Evolutionary conservation across 1,140 invertebrate species (phyloP).

Genomic region (Schmidtea mediterranea): DNA sequence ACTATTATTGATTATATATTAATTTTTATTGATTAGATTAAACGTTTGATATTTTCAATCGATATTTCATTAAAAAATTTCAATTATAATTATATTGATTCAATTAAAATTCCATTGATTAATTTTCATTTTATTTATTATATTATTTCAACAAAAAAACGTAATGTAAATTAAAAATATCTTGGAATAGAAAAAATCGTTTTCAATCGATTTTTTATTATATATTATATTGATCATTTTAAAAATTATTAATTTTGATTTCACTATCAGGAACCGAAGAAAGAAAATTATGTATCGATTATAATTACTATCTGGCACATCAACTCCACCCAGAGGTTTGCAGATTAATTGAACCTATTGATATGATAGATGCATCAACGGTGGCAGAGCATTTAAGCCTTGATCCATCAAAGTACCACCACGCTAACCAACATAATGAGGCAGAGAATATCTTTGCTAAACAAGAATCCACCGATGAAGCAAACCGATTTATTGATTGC

Average conservation of each 20-base stretch:
- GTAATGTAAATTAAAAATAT: no score
- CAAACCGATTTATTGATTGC: no score
- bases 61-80: no score
- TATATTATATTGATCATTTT: no score
- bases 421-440: neutral
- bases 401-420: neutral
- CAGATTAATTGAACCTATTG: slow-evolving; percentile 72
- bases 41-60: no score
- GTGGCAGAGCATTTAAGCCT: slow-evolving; percentile 60
- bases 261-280: neutral
- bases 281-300: slow-evolving; percentile 14
- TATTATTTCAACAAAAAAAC: no score
- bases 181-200: slow-evolving; percentile 4
- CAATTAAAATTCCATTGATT: neutral
- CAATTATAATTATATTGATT: neutral
- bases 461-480: neutral
- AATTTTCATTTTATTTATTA: no score
- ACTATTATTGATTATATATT: no score
- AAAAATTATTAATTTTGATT: no score
- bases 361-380: slow-evolving; percentile 58
- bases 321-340: slow-evolving; percentile 67
- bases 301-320: slow-evolving; percentile 29
- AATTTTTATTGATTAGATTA: no score
- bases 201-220: slow-evolving; percentile 3
- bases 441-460: neutral